Evolutionary conservation across 1,140 invertebrate species (phyloP).

Genomic region (Drosophila santomea): DNA sequence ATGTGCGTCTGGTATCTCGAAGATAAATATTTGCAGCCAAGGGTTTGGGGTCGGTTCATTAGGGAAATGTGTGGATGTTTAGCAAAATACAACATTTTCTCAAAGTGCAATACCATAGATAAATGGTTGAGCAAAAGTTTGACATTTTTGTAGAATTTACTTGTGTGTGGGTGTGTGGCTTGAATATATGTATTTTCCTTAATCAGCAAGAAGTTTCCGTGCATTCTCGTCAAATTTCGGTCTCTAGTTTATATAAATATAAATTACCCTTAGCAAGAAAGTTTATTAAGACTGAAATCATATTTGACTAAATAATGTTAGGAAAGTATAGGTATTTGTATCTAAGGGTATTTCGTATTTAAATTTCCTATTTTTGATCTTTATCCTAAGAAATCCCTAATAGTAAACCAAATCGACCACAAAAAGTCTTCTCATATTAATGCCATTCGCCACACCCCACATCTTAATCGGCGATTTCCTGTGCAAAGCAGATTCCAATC

Average conservation of each 20-base stretch:
- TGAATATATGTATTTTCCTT: neutral
- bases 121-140: slow-evolving; percentile 36
- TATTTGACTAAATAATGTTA: too few species aligned
- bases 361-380: neutral
- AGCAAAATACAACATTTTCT: slow-evolving; percentile 3
- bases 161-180: neutral
- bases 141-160: slow-evolving; percentile 32
- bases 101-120: slow-evolving; percentile 22
- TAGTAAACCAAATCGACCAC: neutral
- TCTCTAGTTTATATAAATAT: too few species aligned
- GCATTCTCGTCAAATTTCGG: neutral
- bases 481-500: slow-evolving; percentile 31
- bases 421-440: slow-evolving; percentile 19
- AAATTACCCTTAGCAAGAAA: too few species aligned
- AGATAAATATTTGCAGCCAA: slow-evolving; percentile 41
- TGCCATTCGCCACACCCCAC: neutral
- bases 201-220: slow-evolving; percentile 6
- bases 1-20: slow-evolving; percentile 11
- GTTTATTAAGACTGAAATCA: too few species aligned
- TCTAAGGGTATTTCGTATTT: too few species aligned
- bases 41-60: slow-evolving; percentile 45
- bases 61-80: slow-evolving; percentile 16
- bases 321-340: too few species aligned
- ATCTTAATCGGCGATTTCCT: slow-evolving; percentile 34
- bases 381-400: too few species aligned